Base-by-base conservation (phyloP, 2,888 invertebrate genomes). In the Dioctria rufipes region DNA sequence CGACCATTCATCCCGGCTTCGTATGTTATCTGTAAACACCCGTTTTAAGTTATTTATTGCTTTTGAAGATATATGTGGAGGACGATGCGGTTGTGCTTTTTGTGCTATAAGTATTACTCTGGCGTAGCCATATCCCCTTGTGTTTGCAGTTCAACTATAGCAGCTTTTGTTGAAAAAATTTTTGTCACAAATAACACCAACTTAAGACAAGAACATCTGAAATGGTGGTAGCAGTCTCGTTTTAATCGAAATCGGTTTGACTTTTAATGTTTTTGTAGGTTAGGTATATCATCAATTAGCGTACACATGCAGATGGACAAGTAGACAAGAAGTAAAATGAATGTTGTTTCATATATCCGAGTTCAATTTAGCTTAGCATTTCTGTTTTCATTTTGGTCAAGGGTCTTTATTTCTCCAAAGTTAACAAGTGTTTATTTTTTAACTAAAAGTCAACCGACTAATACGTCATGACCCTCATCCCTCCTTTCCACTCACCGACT, bases 1-100 rank as follows among this genome's bases (percentile, higher is more conserved):
- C 77, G 77, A 63, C 77, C 77, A 77, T 77, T 77, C 77, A 77
- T 77, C 63, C 77, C 77, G 63, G 25, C 8, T 77, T 77, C 77
- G 77, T 77, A 77, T 77, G 77, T 63, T 77, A 77, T 77, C 77
- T 77, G 77, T 77, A 77, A 77, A 77, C 63, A 77, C 77, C 49
- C 77, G 49, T 63, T 77, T 63, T 77, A 61, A 77, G 77, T 77
- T 77, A 77, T 77, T 77, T 77, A 77, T 77, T 43, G 77, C 63
- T 39, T 63, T 46, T 37, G 37, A n/a, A 77, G 77, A 77, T 77
- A 77, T 25, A 25, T 25, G 25, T 25, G n/a, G 8, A 39, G 49
- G n/a, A 46, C 49, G 77, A 11, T 46, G 43, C 63, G 13, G 40
- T 40, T 73, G 58, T 54, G 39, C 39, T 58, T 58, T 25, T 25